These are phyloP conservation scores for Lanius ludovicianus DNA, from an alignment of 2,113 vertebrate genomes.

Conservation along the genomic window DNA sequence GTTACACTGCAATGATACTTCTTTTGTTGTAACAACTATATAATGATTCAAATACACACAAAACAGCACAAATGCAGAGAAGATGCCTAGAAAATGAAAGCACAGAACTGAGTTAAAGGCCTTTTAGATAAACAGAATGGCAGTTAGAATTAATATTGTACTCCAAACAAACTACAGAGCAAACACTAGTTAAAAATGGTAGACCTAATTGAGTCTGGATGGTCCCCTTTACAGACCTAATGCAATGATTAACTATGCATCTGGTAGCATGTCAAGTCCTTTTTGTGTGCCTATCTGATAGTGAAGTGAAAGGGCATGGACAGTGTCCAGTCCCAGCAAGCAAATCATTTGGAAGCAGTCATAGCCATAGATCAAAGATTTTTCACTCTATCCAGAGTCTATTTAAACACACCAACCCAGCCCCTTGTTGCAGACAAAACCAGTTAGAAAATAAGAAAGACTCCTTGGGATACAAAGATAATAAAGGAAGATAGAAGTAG, in stretches of 20 bases:
- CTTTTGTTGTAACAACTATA: not conserved
- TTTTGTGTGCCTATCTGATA: slow-evolving; percentile 82
- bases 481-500: slow-evolving; percentile 75
- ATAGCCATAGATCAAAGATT: slow-evolving; percentile 89
- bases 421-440: slow-evolving; percentile 72
- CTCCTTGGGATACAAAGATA: slow-evolving; percentile 84
- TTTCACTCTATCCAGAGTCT: slow-evolving; percentile 75
- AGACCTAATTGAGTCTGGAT: slow-evolving; percentile 58
- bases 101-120: fast-evolving
- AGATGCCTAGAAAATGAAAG: not conserved
- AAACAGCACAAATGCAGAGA: not conserved
- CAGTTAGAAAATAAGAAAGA: slow-evolving; percentile 79
- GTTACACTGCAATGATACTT: not conserved
- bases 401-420: slow-evolving; percentile 76
- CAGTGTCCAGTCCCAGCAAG: slow-evolving; percentile 86
- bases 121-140: not conserved
- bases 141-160: slow-evolving; percentile 21
- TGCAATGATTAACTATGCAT: slow-evolving; percentile 80
- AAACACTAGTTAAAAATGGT: slow-evolving; percentile 54
- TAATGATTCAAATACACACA: not conserved
- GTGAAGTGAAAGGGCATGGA: slow-evolving; percentile 86
- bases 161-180: slow-evolving; percentile 33
- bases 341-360: slow-evolving; percentile 90
- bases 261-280: slow-evolving; percentile 77
- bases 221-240: slow-evolving; percentile 60